Evolutionary conservation across 2,113 vertebrate species (phyloP).

Genomic region (Chionis minor): DNA sequence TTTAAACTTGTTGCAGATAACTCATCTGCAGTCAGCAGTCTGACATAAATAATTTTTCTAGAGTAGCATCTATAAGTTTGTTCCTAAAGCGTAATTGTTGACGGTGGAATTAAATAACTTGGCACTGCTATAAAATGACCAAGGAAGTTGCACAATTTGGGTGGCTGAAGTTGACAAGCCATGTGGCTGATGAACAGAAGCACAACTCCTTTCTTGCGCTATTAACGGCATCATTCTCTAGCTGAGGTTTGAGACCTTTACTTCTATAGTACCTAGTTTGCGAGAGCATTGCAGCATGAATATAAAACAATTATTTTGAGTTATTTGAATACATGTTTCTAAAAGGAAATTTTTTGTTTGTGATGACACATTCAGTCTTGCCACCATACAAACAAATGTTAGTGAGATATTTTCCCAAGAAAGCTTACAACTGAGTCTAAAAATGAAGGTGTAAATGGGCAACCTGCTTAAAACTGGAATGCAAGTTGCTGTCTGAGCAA

Average conservation of each 20-base stretch:
- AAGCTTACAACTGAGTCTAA: not conserved
- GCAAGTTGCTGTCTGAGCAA: not conserved
- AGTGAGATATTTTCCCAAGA: not conserved
- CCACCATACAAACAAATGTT: not conserved
- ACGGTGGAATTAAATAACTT: not conserved
- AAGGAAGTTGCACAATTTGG: not conserved
- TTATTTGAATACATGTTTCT: not conserved
- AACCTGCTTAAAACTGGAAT: not conserved
- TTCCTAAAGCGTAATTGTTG: not conserved
- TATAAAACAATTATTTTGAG: not conserved
- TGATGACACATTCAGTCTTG: not conserved
- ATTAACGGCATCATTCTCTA: not conserved
- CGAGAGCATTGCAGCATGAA: not conserved
- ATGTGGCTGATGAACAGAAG: not conserved
- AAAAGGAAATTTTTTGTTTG: not conserved
- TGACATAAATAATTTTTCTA: not conserved
- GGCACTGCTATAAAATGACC: not conserved
- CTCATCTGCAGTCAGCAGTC: not conserved
- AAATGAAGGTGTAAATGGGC: not conserved
- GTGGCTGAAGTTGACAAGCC: not conserved
- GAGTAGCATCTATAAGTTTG: not conserved
- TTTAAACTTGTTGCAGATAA: not conserved
- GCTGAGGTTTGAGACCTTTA: not conserved
- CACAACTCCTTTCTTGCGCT: not conserved
- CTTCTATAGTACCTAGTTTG: not conserved